Evolutionary conservation across 2,797 vertebrate genomes (phyloP).

Genomic region (Falco columbarius): DNA sequence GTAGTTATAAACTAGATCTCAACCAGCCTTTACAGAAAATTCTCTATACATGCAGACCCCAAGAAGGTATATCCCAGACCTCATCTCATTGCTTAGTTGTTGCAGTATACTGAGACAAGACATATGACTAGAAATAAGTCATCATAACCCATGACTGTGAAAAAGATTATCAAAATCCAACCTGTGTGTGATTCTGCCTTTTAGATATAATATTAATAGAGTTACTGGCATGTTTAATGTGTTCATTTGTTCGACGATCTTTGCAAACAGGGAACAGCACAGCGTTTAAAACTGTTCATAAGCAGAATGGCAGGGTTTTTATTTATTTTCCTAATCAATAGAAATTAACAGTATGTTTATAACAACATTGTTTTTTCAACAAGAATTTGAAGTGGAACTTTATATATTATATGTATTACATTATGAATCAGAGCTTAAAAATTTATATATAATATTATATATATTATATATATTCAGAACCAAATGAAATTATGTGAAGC

Average conservation of each 20-base stretch:
- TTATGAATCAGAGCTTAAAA: not conserved
- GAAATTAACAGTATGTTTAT: not conserved
- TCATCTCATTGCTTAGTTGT: not conserved
- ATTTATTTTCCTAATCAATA: not conserved
- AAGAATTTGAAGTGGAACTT: not conserved
- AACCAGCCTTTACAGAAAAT: not conserved
- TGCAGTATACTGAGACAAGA: not conserved
- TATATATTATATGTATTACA: not conserved
- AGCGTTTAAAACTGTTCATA: not conserved
- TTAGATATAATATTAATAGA: not conserved
- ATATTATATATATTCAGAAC: not conserved
- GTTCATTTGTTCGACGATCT: not conserved
- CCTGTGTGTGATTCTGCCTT: not conserved
- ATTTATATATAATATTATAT: not conserved
- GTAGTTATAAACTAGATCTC: not conserved
- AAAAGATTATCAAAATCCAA: not conserved
- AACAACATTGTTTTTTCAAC: not conserved
- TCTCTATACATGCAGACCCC: not conserved
- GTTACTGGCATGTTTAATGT: not conserved
- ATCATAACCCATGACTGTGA: not conserved
- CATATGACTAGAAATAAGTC: not conserved
- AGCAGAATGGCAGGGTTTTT: not conserved
- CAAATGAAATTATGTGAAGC: not conserved
- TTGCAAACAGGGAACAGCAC: not conserved
- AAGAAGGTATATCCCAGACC: not conserved